A percentile compares a stretch with the other conserved stretches of the same genome.
Evolutionary conservation across 2,888 invertebrate genomes (phyloP).

Genomic region (Rhimphoctona megacephalus): DNA sequence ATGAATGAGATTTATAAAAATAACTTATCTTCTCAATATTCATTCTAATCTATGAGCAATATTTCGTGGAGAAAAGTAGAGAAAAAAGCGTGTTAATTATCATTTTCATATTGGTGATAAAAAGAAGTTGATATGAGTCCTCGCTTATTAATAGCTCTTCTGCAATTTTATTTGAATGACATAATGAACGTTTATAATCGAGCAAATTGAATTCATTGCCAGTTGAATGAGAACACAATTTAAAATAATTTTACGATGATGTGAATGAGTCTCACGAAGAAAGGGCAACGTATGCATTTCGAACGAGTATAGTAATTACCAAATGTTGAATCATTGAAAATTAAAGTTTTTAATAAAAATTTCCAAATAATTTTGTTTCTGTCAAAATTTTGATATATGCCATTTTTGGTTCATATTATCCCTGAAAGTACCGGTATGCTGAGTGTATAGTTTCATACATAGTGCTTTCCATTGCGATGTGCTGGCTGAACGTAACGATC

Average conservation of each 20-base stretch:
- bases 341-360: not conserved
- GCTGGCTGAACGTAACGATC: constrained; percentile 41
- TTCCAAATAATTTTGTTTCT: not conserved
- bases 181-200: constrained; percentile 7
- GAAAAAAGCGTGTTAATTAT: not conserved
- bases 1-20: not conserved
- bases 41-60: not conserved
- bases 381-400: not conserved
- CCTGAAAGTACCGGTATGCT: not conserved
- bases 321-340: not conserved
- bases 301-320: not conserved
- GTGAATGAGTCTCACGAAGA: not conserved
- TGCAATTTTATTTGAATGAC: constrained; percentile 17
- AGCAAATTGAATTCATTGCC: constrained; percentile 10
- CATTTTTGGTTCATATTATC: constrained; percentile 6
- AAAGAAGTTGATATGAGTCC: not conserved
- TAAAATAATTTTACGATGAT: constrained; percentile 2
- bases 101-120: not conserved
- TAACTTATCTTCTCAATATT: not conserved
- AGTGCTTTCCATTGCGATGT: not conserved
- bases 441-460: constrained; percentile 2
- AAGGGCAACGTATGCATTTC: not conserved
- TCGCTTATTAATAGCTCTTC: constrained; percentile 4
- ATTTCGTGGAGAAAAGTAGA: not conserved
- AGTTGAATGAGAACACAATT: not conserved